phyloP scores from a whole-genome alignment of 2,113 vertebrate species.

The Probosciger aterrimus region DNA sequence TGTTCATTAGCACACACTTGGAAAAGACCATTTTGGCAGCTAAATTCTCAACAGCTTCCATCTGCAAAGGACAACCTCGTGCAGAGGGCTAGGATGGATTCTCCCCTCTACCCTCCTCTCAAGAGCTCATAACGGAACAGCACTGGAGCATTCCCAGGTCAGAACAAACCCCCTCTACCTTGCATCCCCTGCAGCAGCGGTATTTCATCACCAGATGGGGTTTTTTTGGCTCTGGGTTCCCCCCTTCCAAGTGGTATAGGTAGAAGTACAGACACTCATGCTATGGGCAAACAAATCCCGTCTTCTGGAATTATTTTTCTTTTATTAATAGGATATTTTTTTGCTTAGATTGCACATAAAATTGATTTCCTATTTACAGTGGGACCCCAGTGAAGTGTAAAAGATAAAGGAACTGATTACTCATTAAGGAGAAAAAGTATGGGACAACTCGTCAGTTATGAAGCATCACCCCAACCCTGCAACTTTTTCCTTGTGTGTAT shows the following conservation, averaged over 20 bases:
- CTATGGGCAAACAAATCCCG: background rate
- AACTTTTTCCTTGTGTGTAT: background rate
- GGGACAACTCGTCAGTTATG: background rate
- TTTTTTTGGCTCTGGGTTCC: background rate
- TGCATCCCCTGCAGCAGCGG: background rate
- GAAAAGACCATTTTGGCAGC: background rate
- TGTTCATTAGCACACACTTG: background rate
- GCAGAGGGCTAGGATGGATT: background rate
- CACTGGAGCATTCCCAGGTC: background rate
- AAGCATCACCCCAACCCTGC: background rate
- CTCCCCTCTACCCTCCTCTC: background rate
- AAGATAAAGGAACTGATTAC: background rate
- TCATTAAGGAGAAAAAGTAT: background rate
- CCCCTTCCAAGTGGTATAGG: background rate
- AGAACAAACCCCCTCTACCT: background rate
- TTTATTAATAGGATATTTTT: background rate
- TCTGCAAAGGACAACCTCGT: background rate
- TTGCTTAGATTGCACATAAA: background rate
- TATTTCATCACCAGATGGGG: rapidly evolving
- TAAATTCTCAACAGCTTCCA: background rate
- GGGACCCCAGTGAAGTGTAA: background rate
- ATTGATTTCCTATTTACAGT: background rate
- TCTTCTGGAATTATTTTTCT: background rate
- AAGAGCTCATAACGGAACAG: background rate
- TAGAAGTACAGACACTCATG: background rate